Evolutionary conservation across 1,140 invertebrate species (phyloP), one percentile per base, ranked within the genome.

Genomic region (Protaetia brevitarsis): DNA sequence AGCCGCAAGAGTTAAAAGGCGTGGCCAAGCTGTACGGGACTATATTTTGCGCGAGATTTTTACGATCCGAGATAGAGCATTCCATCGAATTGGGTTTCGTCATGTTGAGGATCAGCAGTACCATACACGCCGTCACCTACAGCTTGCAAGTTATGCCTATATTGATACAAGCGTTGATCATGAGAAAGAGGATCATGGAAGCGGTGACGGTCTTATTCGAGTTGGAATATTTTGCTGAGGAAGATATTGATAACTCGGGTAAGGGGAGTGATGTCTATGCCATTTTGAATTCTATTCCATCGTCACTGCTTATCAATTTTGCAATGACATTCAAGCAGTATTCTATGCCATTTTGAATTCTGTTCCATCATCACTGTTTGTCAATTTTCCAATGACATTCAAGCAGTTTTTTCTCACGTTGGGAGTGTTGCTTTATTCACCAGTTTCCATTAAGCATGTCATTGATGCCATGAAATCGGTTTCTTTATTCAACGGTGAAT

Each of bases 171-270:
- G 58, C 80, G 6, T 66, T 80, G 6, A 69, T 82, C 61, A 61
- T 77, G 1, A 68, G 77, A 5, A 74, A 76, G n/a, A 76, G 77
- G 30, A 71, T 79, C 28, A 69, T 70, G 13, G 79, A 82, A 71
- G 75, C 75, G 0, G 69, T 79, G 3, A 62, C 72, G 2, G 70
- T 80, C 16, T 65, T 83, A 8, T 73, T 77, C 59, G 79, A 82
- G 72, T 72, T 83, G 23, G 78, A 82, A 72, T 78, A 77, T 29
- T 68, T 77, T 11, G 74, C 79, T 1, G 67, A 70, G 30, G 73
- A 77, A 30, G 74, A 81, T 64, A 64, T 75, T 30, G 82, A 84
- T 68, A 81, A 80, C 72, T 82, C 80, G 2, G 78, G 79, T 66
- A 71, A 28, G n/a, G n/a, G n/a, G n/a, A n/a, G n/a, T n/a, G n/a